Evolutionary conservation across 2,888 invertebrate species (phyloP).

Genomic region (Tiphia femorata): DNA sequence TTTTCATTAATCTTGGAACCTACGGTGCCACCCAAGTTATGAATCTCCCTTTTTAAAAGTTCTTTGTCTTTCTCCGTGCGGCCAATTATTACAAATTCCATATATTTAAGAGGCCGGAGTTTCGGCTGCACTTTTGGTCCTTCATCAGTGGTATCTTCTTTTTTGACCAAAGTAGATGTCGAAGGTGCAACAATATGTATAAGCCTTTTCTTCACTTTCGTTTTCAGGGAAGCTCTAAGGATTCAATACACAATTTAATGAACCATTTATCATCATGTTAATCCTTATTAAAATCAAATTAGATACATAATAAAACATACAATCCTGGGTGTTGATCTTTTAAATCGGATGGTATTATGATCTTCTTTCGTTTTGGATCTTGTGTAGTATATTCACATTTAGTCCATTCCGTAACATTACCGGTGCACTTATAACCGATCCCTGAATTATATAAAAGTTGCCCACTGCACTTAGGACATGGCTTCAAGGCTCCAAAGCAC

Average conservation of each 20-base stretch:
- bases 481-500: constrained; percentile 86
- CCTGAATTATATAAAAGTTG: constrained; percentile 78
- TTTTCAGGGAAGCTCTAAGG: constrained; percentile 72
- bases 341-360: constrained; percentile 77
- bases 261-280: neutral
- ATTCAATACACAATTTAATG: constrained; percentile 7
- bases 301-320: constrained; percentile 50
- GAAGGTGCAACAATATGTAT: constrained; percentile 73
- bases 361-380: constrained; percentile 79
- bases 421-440: constrained; percentile 87
- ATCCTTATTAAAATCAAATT: neutral
- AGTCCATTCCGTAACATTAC: constrained; percentile 89
- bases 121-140: constrained; percentile 77
- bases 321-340: constrained; percentile 73
- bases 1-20: constrained; percentile 75
- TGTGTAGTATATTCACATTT: constrained; percentile 83
- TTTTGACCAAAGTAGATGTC: constrained; percentile 68
- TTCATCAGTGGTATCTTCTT: constrained; percentile 69
- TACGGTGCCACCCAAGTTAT: constrained; percentile 83
- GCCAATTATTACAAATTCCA: constrained; percentile 81
- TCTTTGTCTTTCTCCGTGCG: constrained; percentile 73
- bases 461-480: constrained; percentile 86
- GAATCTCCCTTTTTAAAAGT: constrained; percentile 77
- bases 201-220: constrained; percentile 72
- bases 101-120: constrained; percentile 80